Evolutionary conservation across 2,888 invertebrate genomes (phyloP), one percentile per base, ranked within the genome.

Genomic region (Antheraea yamamai): DNA sequence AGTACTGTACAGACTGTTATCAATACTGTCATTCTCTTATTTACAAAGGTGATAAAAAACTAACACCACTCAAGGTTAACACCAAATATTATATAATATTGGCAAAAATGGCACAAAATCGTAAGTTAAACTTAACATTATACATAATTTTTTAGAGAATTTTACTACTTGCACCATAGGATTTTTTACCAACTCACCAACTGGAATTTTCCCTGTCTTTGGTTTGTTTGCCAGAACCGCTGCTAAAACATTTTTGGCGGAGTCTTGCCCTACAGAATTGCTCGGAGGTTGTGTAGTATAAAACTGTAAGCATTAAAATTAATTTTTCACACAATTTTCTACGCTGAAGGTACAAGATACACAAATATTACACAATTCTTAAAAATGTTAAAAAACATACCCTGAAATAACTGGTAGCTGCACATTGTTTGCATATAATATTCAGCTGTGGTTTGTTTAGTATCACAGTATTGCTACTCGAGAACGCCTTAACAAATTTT

Each of bases 231-330:
- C 90, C 83, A 95, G 88, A 77, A 95, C 94, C 12, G 94, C 94
- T 74, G 95, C 94, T 82, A 95, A 85, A 70, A 95, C 93, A 90
- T 95, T 93, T 88, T 93, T 93, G n/a, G 95, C 94, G 6, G 93
- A 77, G 81, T 95, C 93, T 51, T 86, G 77, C 16, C 88, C 87
- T 74, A 85, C 85, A 39, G 82, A n/a, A 79, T 82, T 85, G 79
- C 77, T 85, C 73, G 90, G 85, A 35, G 88, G 79, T 73, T 88
- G 79, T 73, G 92, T 83, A 23, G 93, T 89, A 82, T 92, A 93
- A 80, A 82, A 84, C 94, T 94, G 82, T 52, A 93, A 90, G 73
- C 51, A 80, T 77, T 55, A 20, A 66, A 51, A 76, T 52, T 72
- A 30, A 76, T 51, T 47, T 8, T 76, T 72, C 6, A 72, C 73